Evolutionary conservation across 2,113 vertebrate species (phyloP), one percentile per base, ranked within the genome.

Genomic region (Bolborhynchus lineola): DNA sequence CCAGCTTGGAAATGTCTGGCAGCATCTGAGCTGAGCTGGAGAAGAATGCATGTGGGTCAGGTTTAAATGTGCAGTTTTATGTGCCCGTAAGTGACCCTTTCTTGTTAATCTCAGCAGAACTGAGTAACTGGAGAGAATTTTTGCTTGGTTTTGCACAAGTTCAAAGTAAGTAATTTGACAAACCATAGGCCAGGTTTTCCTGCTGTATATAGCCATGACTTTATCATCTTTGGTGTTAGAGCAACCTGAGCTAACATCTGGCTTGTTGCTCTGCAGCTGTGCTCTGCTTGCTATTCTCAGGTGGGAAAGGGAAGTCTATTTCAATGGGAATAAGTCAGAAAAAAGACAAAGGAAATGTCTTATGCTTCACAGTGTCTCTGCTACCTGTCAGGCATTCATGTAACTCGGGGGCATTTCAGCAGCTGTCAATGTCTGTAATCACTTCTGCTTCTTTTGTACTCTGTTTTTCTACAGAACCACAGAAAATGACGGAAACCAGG

Each of bases 131-230:
- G 14, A 33, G 49, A 41, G 8, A 10, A 8, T 10, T n/a, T 20
- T 33, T 74, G 19, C 14, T 80, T 10, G 4, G 53, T 26, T 7
- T 13, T 28, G 55, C 19, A 7, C 25, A 2, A 39, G 44, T 7
- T 17, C 28, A 9, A 18, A 39, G 4, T 0, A 3, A 0, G 10
- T 42, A 14, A 1, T 10, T 23, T n/a, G 62, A 13, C 39, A 11
- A 15, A 5, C 23, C 6, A 11, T 2, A 8, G 62, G 25, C 29
- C 17, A 13, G 44, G 1, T 25, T 50, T 53, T n/a, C 19, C 1
- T 10, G 62, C 60, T 11, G 25, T 23, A n/a, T 46, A 4, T 3
- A 44, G 70, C 59, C 7, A 1, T 2, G 50, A 8, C 37, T 50
- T 28, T 4, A 10, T 6, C 26, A 12, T 72, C 67, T 20, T 19